These are phyloP conservation scores for Zaprionus kolodkinae DNA, from an alignment of 1,140 invertebrate species.

Conservation along the genomic window DNA sequence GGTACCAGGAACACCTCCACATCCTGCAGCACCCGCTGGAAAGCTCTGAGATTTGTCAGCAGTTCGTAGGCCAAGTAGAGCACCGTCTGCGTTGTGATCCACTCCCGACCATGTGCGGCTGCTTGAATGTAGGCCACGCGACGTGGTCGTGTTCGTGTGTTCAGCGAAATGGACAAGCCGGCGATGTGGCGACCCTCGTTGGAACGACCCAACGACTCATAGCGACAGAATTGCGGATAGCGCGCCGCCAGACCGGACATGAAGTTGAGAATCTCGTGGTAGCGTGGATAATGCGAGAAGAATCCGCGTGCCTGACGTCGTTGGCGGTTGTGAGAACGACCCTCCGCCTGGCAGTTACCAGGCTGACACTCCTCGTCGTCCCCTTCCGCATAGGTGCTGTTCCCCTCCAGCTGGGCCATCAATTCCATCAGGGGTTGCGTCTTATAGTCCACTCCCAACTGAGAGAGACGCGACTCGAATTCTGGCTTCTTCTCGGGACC, in stretches of 20 bases:
- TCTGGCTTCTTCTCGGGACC: constrained; percentile 48
- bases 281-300: constrained; percentile 75
- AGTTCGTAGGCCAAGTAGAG: constrained; percentile 86
- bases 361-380: constrained; percentile 56
- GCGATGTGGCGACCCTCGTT: constrained; percentile 83
- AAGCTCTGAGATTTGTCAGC: constrained; percentile 85
- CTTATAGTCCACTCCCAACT: constrained; percentile 57
- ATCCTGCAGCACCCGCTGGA: constrained; percentile 69
- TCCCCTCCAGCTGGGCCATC: constrained; percentile 60
- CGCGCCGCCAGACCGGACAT: constrained; percentile 74
- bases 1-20: constrained; percentile 89
- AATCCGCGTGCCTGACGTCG: constrained; percentile 76
- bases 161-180: constrained; percentile 81
- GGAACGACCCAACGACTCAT: constrained; percentile 79
- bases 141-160: constrained; percentile 53
- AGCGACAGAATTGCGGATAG: constrained; percentile 75
- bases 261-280: constrained; percentile 73
- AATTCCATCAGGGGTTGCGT: constrained; percentile 71
- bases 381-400: constrained; percentile 59
- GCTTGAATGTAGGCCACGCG: constrained; percentile 81
- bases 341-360: constrained; percentile 48
- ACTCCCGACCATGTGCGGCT: constrained; percentile 86
- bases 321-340: constrained; percentile 53
- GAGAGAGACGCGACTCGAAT: constrained; percentile 59
- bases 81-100: constrained; percentile 88